These are phyloP conservation scores for Cataglyphis hispanica DNA, from an alignment of 1,140 invertebrate species.

Conservation along the genomic window DNA sequence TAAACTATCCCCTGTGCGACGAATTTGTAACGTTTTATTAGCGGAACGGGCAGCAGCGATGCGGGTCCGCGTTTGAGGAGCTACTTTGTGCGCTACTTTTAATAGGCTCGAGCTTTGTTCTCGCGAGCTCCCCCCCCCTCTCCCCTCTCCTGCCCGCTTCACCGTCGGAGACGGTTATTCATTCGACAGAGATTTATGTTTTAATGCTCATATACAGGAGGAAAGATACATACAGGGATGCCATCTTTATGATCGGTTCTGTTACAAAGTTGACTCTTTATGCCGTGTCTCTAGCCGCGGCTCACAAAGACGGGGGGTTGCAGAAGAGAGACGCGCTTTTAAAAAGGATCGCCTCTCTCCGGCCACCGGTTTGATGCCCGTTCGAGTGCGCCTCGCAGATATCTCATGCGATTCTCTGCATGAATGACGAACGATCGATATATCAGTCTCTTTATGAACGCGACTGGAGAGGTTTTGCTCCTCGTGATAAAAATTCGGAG, in stretches of 20 bases:
- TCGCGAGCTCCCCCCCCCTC: slow-evolving; percentile 66
- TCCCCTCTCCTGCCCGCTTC: too few species aligned
- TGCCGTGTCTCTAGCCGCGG: slow-evolving; percentile 64
- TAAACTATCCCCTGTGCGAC: slow-evolving; percentile 82
- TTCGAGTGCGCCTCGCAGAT: slow-evolving; percentile 28
- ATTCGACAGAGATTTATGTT: slow-evolving; percentile 77
- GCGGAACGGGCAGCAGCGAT: slow-evolving; percentile 51
- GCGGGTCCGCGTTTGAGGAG: slow-evolving; percentile 29
- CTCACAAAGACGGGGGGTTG: slow-evolving; percentile 69
- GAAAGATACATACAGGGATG: slow-evolving; percentile 69
- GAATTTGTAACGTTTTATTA: slow-evolving; percentile 86
- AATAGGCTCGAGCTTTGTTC: slow-evolving; percentile 82
- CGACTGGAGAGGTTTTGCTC: neutral
- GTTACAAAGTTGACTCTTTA: slow-evolving; percentile 83
- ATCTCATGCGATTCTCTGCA: slow-evolving; percentile 26
- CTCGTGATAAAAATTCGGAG: neutral
- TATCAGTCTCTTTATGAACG: neutral
- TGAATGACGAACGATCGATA: neutral
- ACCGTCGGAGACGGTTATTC: slow-evolving; percentile 77
- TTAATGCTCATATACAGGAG: slow-evolving; percentile 67
- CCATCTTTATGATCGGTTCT: slow-evolving; percentile 84
- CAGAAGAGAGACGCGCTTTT: slow-evolving; percentile 64
- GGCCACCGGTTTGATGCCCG: slow-evolving; percentile 14
- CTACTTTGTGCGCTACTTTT: slow-evolving; percentile 83
- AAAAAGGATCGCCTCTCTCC: slow-evolving; percentile 65